Conservation (phyloP, 1,140 invertebrate genomes). For the Solenopsis fugax region DNA sequence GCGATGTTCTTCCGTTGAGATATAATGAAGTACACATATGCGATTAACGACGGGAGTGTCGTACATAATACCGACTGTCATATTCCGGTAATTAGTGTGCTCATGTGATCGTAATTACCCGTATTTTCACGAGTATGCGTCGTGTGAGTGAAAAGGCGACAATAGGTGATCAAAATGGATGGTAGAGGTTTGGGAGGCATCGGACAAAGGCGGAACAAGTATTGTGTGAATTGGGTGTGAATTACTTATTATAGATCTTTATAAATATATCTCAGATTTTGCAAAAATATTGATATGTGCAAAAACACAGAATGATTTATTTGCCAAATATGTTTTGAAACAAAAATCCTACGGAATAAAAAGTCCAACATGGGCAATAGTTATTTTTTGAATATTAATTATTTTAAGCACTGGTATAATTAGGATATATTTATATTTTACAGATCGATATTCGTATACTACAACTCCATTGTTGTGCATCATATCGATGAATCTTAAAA, state of each 20-base stretch:
- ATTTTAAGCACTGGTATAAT: not conserved
- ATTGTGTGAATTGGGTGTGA: not conserved
- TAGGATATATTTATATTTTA: not conserved
- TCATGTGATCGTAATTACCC: not conserved
- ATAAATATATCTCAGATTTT: not conserved
- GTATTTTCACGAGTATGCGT: not conserved
- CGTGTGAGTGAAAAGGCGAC: not conserved
- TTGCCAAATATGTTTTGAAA: not conserved
- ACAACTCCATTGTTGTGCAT: not conserved
- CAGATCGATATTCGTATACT: not conserved
- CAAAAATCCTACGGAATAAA: not conserved
- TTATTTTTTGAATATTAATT: conserved; percentile 1
- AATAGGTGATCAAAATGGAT: not conserved
- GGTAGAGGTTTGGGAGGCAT: not conserved
- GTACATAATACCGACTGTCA: not conserved
- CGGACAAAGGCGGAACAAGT: not conserved
- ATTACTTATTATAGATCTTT: not conserved
- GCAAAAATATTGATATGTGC: not conserved
- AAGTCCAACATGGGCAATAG: not conserved
- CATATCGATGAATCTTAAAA: not conserved
- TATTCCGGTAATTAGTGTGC: conserved; percentile 21
- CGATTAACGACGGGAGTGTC: not conserved
- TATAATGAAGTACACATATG: not conserved
- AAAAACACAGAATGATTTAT: not conserved
- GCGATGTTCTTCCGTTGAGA: not conserved